Base-by-base conservation (phyloP, 2,888 invertebrate genomes). In the Tenthredo mesomela region DNA sequence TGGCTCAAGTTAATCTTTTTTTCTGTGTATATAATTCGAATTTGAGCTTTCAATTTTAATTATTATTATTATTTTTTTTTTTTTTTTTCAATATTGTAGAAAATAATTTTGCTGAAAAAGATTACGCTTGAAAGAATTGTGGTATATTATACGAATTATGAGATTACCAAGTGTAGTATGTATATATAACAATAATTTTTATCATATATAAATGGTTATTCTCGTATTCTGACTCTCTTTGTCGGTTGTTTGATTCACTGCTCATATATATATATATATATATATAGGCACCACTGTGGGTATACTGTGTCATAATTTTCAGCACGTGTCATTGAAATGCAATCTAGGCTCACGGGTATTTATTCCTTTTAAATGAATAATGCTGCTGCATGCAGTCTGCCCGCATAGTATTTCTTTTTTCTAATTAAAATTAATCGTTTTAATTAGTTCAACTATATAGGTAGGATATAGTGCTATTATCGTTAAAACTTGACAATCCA, bases 281-380 rank as follows among this genome's bases (percentile, higher is more conserved):
- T n/a, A n/a, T 33, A 2, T n/a, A 3, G 1, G 29, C 33, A 70
- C n/a, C 21, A 21, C 9, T 10, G 9, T 25, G 12, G 4, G 12
- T 12, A 61, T 12, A 61, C 25, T 61, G 61, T 61, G 61, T 61
- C 61, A 61, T 61, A 61, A 61, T 61, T 61, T 70, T 70, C 0
- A 70, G 37, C 70, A 70, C 70, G 70, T 70, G 70, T 61, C 61
- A 25, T 61, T 61, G 61, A 61, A 61, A 10, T 61, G 21, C 61
- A 61, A 67, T 7, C 12, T 7, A 37, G 6, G 0, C 15, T 29
- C n/a, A 2, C 37, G 6, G 10, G 25, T 25, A 61, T 61, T 25
- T 0, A 25, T 61, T 61, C 61, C 61, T 21, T 61, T 61, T 61
- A 10, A 61, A 25, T 61, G 21, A 21, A 61, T 12, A 21, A 61